A percentile compares a stretch with the other conserved stretches of the same genome.
phyloP scores from a whole-genome alignment of 2,113 vertebrate genomes.

The Pseudorectes ferrugineus region DNA sequence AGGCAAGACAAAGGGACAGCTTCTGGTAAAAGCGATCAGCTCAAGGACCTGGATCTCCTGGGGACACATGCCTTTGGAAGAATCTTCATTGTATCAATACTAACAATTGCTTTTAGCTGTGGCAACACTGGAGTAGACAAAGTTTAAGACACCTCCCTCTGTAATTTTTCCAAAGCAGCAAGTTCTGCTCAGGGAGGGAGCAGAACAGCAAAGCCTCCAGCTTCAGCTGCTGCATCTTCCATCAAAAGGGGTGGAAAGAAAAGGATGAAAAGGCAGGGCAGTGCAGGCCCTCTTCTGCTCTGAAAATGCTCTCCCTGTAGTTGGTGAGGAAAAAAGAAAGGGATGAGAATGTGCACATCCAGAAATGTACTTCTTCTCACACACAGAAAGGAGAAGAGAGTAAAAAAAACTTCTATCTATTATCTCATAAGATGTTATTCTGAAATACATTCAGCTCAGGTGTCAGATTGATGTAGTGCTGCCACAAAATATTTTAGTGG shows the following conservation, averaged over 20 bases:
- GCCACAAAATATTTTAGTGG: not conserved
- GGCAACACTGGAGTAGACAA: not conserved
- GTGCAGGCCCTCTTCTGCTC: not conserved
- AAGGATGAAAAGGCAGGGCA: not conserved
- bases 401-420: not conserved
- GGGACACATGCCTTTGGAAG: not conserved
- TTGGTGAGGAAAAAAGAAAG: not conserved
- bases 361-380: not conserved
- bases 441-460: not conserved
- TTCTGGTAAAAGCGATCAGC: fast-evolving
- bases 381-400: not conserved
- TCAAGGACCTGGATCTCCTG: not conserved
- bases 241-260: not conserved
- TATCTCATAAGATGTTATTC: not conserved
- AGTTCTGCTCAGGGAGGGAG: not conserved
- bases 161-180: not conserved
- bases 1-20: not conserved
- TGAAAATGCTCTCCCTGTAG: not conserved
- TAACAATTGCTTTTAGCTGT: not conserved
- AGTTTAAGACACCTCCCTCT: not conserved
- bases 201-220: not conserved
- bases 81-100: not conserved
- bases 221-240: not conserved
- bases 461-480: not conserved
- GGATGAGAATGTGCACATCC: not conserved